A percentile compares a stretch with the other conserved stretches of the same genome.
phyloP scores from a whole-genome alignment of 2,797 vertebrate genomes.

The Onychomys arenicola region DNA sequence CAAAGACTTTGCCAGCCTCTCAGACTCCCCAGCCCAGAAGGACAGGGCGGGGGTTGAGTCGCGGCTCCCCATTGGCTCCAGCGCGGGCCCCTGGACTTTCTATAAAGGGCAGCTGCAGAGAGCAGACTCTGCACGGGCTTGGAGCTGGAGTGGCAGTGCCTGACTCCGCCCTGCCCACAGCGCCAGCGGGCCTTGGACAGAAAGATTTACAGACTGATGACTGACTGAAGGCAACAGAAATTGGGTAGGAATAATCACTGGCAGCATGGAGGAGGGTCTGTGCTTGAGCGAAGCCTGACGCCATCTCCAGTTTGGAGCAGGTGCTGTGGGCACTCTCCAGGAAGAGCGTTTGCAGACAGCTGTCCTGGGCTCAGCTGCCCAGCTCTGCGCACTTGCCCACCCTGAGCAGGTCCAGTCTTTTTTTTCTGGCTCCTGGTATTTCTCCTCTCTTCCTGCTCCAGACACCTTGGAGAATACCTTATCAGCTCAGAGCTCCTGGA shows the following conservation, averaged over 20 bases:
- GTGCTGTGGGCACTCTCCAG: neutral
- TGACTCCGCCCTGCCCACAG: conserved; percentile 14
- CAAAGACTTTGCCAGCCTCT: conserved; percentile 28
- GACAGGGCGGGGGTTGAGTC: conserved; percentile 30
- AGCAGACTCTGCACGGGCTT: neutral
- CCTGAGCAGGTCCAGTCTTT: neutral
- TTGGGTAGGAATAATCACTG: neutral
- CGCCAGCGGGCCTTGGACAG: neutral
- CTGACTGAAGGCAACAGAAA: conserved; percentile 33
- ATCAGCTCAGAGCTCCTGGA: neutral
- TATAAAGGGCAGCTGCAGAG: conserved; percentile 59
- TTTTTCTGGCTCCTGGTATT: neutral
- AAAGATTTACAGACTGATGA: conserved; percentile 24
- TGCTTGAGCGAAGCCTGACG: neutral
- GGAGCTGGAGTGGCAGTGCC: neutral
- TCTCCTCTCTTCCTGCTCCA: neutral
- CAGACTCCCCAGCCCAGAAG: neutral
- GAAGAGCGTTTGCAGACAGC: neutral
- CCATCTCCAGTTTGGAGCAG: neutral
- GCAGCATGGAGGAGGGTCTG: conserved; percentile 8
- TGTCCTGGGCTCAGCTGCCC: neutral
- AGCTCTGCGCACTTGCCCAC: conserved; percentile 24
- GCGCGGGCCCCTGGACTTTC: conserved; percentile 29
- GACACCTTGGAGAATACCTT: neutral
- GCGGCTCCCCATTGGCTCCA: conserved; percentile 52